Percentiles rank a stretch among this genome's conserved stretches.
Conservation (phyloP, 1,140 invertebrate species). For the Venustaconcha ellipsiformis region DNA sequence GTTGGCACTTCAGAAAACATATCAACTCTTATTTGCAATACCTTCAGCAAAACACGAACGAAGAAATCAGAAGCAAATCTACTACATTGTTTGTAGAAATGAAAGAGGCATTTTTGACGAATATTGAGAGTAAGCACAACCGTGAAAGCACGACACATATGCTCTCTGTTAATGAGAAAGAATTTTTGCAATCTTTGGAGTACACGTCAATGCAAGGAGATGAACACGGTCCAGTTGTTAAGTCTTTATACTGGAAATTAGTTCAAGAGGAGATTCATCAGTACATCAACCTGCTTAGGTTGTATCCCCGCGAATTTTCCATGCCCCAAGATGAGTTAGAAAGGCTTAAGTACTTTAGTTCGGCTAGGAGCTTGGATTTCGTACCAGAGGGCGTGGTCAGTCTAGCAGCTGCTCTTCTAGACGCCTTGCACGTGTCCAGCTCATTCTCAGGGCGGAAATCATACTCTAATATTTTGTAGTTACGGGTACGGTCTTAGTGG, state of each 20-base stretch:
- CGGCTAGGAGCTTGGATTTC: not conserved
- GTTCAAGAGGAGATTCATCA: constrained; percentile 27
- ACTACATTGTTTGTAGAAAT: constrained; percentile 1
- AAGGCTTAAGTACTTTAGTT: constrained; percentile 15
- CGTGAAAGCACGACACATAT: constrained; percentile 16
- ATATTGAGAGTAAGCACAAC: constrained; percentile 21
- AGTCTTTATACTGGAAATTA: constrained; percentile 11
- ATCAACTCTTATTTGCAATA: constrained; percentile 16
- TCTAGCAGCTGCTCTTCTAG: constrained; percentile 16
- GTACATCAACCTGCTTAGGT: constrained; percentile 27
- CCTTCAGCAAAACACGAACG: constrained; percentile 5
- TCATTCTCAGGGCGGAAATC: constrained; percentile 2
- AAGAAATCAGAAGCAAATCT: constrained; percentile 5
- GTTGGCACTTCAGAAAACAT: constrained; percentile 16
- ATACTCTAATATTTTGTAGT: too few species aligned
- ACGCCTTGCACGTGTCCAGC: constrained; percentile 17
- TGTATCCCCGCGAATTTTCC: constrained; percentile 22
- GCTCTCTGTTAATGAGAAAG: constrained; percentile 17
- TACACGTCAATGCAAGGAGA: constrained; percentile 1
- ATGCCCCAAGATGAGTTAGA: constrained; percentile 15
- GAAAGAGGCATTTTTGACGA: constrained; percentile 5
- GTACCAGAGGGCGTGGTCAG: constrained; percentile 12
- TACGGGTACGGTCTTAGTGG: too few species aligned
- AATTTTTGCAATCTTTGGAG: constrained; percentile 10
- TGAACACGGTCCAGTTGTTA: constrained; percentile 1